Base-by-base conservation (phyloP, 2,797 vertebrate species). In the Avahi laniger region DNA sequence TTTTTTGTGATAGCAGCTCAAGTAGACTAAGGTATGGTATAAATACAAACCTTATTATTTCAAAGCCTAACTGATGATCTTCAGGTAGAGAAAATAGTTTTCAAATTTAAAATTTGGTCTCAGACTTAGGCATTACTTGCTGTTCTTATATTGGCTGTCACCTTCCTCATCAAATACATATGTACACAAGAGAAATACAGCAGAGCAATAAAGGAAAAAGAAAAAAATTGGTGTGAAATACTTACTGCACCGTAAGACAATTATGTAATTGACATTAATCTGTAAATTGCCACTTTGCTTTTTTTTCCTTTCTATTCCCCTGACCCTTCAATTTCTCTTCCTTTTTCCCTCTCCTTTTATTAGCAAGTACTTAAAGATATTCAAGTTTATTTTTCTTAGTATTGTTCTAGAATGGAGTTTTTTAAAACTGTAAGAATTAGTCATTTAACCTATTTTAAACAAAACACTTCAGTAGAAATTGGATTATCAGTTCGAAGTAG, bases 21-120 rank as follows among this genome's bases (percentile, higher is more conserved):
- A 17, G n/a, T 57, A 61, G 18, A 73, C 48, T 54, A 52, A 89
- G 46, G 75, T 26, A 41, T 14, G 26, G 7, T 80, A 4, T 80
- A 91, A 89, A 80, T 94, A 76, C 17, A 33, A 82, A 17, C 79
- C 9, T 18, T 79, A 5, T 87, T 91, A 22, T 89, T 54, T 48
- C 18, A 88, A 95, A 85, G 33, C 3, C 33, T 79, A n/a, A 28
- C 1, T 10, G 9, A 69, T 92, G 26, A 93, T 14, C 26, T 83
- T 69, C 10, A 87, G 26, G 15, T 75, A 82, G 28, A 85, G 30
- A 63, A 43, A 83, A 46, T 72, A 72, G 89, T 95, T 88, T 61
- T 41, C 70, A 82, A 67, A 86, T 91, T 96, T 92, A 85, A 91
- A 81, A 72, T 82, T 76, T 78, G 80, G 15, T 85, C 30, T 83